Evolutionary conservation across 2,113 vertebrate species (phyloP).

Genomic region (Strigops habroptila): DNA sequence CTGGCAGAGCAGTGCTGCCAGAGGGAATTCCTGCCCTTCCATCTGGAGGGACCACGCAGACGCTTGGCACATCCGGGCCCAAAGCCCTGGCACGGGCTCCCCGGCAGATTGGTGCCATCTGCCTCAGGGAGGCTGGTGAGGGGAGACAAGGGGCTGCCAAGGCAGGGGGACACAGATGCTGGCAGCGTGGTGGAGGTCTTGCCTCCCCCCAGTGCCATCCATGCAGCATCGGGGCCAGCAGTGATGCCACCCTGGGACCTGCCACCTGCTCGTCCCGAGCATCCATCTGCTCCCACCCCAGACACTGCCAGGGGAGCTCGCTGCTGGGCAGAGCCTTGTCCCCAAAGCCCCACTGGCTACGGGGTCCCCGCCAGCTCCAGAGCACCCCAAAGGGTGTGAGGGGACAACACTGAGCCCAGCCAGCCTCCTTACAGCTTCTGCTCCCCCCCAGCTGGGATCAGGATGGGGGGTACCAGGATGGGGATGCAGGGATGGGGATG

Average conservation of each 20-base stretch:
- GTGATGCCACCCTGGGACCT: neutral
- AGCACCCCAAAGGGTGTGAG: neutral
- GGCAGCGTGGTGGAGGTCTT: neutral
- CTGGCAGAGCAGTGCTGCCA: neutral
- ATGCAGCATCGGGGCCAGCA: neutral
- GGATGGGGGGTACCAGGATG: neutral
- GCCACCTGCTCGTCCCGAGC: neutral
- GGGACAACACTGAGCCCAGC: neutral
- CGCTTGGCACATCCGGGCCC: neutral
- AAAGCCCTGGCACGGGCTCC: slow-evolving; percentile 38
- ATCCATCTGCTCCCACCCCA: neutral
- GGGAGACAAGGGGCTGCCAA: slow-evolving; percentile 48
- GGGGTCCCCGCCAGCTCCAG: neutral
- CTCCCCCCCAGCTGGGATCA: neutral
- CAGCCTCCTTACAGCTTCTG: neutral
- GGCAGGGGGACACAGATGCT: slow-evolving; percentile 33
- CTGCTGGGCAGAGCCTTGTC: neutral
- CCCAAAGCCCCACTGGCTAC: rapidly evolving
- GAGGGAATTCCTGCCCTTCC: neutral
- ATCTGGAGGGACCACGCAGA: slow-evolving; percentile 24
- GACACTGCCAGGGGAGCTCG: neutral
- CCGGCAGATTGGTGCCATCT: slow-evolving; percentile 77
- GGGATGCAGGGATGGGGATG: neutral
- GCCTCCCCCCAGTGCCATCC: neutral
- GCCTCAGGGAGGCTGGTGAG: slow-evolving; percentile 17